These are phyloP conservation scores for Psettodes erumei DNA, from an alignment of 2,113 vertebrate species.

Conservation along the genomic window DNA sequence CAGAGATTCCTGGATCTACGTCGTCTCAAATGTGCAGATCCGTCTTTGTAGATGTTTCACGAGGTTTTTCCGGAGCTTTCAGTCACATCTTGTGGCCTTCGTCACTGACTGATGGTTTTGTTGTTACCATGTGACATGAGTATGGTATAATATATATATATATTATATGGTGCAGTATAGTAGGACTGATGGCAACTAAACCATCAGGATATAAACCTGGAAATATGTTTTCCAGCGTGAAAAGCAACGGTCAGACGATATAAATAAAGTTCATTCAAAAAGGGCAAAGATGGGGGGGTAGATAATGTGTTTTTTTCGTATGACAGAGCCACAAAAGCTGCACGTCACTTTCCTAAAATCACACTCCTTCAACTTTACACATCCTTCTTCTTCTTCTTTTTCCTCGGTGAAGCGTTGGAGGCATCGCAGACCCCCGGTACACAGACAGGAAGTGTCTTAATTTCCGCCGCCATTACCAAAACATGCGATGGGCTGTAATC, in stretches of 20 bases:
- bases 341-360: constrained; percentile 31
- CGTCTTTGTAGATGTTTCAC: too few relatives aligned
- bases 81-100: background rate
- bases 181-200: too few relatives aligned
- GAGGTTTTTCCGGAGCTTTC: too few relatives aligned
- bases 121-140: too few relatives aligned
- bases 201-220: too few relatives aligned
- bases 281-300: constrained; percentile 21
- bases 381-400: constrained; percentile 11
- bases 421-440: constrained; percentile 21
- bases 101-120: too few relatives aligned
- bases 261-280: too few relatives aligned
- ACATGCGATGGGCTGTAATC: constrained; percentile 41
- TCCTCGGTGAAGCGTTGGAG: background rate
- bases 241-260: too few relatives aligned
- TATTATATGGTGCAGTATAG: too few relatives aligned
- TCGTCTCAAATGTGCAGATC: background rate
- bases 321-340: constrained; percentile 31
- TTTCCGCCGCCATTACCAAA: constrained; percentile 53
- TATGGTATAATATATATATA: too few relatives aligned
- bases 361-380: constrained; percentile 20
- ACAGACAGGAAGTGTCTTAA: constrained; percentile 61
- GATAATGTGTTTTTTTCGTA: constrained; percentile 55
- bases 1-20: background rate
- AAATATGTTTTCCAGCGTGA: too few relatives aligned